These are phyloP conservation scores for Lepidothrix coronata DNA, from an alignment of 2,113 vertebrate species.

Conservation along the genomic window DNA sequence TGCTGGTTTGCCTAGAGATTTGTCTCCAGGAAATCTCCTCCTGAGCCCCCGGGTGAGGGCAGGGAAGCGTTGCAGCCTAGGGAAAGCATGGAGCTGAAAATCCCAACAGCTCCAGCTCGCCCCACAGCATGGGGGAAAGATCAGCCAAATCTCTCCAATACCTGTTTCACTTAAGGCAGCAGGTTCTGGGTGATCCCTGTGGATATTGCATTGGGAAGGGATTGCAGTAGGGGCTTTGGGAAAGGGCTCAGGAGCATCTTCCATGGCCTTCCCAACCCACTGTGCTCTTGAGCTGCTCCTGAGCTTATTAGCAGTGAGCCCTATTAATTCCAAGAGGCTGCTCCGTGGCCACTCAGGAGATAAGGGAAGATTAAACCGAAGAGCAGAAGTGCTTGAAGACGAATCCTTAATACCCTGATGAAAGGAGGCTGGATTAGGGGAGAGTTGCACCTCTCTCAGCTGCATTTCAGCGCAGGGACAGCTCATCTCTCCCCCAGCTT, in stretches of 20 bases:
- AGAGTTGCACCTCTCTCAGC: not conserved
- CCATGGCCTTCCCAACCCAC: not conserved
- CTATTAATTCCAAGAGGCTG: constrained; percentile 34
- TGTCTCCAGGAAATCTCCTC: not conserved
- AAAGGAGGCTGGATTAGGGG: not conserved
- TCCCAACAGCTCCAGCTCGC: not conserved
- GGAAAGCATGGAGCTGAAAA: not conserved
- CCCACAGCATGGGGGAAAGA: not conserved
- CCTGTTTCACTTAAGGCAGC: not conserved
- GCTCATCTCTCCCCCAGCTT: not conserved
- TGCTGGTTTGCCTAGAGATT: not conserved
- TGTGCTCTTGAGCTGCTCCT: not conserved
- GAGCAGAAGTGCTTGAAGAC: not conserved
- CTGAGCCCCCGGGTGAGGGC: not conserved
- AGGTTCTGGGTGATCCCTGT: not conserved
- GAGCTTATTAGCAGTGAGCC: not conserved
- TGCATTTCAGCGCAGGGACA: not conserved
- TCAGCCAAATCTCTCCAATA: not conserved
- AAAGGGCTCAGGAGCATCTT: not conserved
- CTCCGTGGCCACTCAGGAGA: not conserved
- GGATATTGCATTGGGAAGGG: not conserved
- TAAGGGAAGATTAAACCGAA: constrained; percentile 32
- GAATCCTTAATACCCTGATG: constrained; percentile 14
- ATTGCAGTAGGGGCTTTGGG: not conserved
- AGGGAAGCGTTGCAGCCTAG: not conserved